Evolutionary conservation across 1,140 invertebrate species (phyloP), one percentile per base, ranked within the genome.

Genomic region (Pseudomyrmex sp.): DNA sequence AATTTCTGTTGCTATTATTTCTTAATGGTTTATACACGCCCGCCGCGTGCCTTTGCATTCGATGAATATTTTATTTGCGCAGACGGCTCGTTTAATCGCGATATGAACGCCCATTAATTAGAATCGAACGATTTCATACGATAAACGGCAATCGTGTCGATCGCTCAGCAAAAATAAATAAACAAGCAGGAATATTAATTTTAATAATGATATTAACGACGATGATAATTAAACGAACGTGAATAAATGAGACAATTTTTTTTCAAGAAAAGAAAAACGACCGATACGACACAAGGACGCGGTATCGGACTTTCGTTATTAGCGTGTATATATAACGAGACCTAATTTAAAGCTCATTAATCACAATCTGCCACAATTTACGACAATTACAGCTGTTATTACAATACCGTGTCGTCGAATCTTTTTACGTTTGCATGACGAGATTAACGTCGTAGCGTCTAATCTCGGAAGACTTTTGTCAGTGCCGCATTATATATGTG

Each of bases 1-100:
- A 91, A 93, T 92, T 91, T 93, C 88, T 91, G 87, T 91, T 87
- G 91, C 91, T 93, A 93, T 93, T 93, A 92, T 92, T 92, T 91
- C 93, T 91, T 91, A 91, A 91, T 91, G 74, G 80, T 82, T 90
- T 82, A 90, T 87, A 92, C 89, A 88, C 66, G 77, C 86, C 77
- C 46, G 59, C 18, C 85, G 63, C 85, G 61, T 83, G 12, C 80
- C 91, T 93, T 92, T 93, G 90, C 92, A 93, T 92, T 90, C 87
- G 83, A 93, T 93, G 90, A 92, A 93, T 92, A 92, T 92, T 92
- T 91, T 88, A 92, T 92, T 68, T 35, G n/a, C 61, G 61, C 8
- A 15, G 48, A 35, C 9, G 15, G 68, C 13, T 23, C 74, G 61
- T 58, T 77, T 62, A 82, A 82, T 74, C 58, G 7, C 35, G 69